Conservation (phyloP, 1,140 invertebrate species). For the Notospermus geniculatus region DNA sequence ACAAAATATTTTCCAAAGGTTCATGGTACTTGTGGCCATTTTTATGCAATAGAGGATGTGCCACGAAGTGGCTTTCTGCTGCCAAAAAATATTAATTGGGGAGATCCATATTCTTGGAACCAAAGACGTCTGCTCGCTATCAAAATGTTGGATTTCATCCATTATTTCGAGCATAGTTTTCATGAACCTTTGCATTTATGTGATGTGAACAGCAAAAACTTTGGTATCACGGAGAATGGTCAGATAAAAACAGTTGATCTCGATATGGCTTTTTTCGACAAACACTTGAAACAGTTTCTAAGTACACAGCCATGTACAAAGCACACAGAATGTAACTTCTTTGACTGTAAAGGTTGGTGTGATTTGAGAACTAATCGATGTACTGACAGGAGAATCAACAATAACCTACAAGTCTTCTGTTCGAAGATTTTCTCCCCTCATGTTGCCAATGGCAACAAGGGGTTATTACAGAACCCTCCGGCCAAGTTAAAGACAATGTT, state of each 20-base stretch:
- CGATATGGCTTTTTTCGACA: slow-evolving; percentile 57
- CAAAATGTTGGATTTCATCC: slow-evolving; percentile 64
- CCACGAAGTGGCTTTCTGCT: slow-evolving; percentile 30
- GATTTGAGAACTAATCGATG: slow-evolving; percentile 58
- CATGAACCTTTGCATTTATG: slow-evolving; percentile 65
- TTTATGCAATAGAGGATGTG: slow-evolving; percentile 65
- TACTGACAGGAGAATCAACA: slow-evolving; percentile 60
- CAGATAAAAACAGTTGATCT: slow-evolving; percentile 62
- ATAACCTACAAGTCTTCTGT: slow-evolving; percentile 63
- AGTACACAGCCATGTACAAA: slow-evolving; percentile 55
- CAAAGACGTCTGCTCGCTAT: slow-evolving; percentile 56
- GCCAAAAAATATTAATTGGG: slow-evolving; percentile 39
- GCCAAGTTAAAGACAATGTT: slow-evolving; percentile 19
- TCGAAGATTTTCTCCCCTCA: slow-evolving; percentile 28
- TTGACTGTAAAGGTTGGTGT: slow-evolving; percentile 66
- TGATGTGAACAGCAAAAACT: slow-evolving; percentile 68
- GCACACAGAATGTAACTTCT: slow-evolving; percentile 66
- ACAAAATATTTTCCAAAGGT: slow-evolving; percentile 65
- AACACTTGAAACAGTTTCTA: neutral
- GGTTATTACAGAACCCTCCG: slow-evolving; percentile 27
- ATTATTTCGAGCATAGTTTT: slow-evolving; percentile 61
- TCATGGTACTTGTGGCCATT: slow-evolving; percentile 67
- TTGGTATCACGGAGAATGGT: slow-evolving; percentile 61
- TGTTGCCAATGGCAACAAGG: slow-evolving; percentile 18
- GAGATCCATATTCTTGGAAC: slow-evolving; percentile 55